Conservation (phyloP, 2,888 invertebrate genomes). For the Chymomyza amoena region DNA sequence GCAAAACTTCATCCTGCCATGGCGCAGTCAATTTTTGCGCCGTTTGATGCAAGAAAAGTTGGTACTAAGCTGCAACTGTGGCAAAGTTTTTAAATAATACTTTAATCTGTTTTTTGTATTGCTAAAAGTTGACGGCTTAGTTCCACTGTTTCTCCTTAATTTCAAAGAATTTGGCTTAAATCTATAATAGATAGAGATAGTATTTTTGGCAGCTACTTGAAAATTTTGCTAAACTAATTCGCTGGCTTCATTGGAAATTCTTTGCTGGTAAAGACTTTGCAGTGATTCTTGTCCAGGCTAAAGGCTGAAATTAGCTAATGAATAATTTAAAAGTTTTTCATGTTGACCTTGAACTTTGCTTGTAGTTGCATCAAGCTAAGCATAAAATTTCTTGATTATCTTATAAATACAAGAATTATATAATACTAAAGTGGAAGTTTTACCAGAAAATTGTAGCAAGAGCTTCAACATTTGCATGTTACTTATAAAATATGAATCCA, state of each 20-base stretch:
- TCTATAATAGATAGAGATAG: not conserved
- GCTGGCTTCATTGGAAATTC: not conserved
- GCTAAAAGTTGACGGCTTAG: constrained; percentile 35
- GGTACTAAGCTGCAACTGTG: constrained; percentile 39
- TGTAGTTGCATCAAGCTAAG: not conserved
- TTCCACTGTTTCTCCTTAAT: constrained; percentile 14
- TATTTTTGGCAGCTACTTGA: not conserved
- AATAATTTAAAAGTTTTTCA: constrained; percentile 57
- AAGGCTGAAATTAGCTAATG: constrained; percentile 20
- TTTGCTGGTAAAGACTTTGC: not conserved
- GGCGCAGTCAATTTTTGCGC: constrained; percentile 64
- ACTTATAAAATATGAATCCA: too few relatives aligned
- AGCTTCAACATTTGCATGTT: too few relatives aligned
- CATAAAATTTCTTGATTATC: not conserved
- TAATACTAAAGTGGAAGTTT: not conserved
- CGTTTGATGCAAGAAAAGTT: constrained; percentile 68
- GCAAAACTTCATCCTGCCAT: constrained; percentile 47
- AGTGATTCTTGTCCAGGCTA: not conserved
- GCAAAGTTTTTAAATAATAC: constrained; percentile 37
- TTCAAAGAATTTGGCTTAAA: not conserved
- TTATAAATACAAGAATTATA: not conserved
- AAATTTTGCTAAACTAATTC: not conserved
- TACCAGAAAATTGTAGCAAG: too few relatives aligned
- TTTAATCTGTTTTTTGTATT: constrained; percentile 55
- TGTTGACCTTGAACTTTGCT: constrained; percentile 56